A percentile compares a stretch with the other conserved stretches of the same genome.
These are phyloP conservation scores for Sebastolobus altivelis DNA, from an alignment of 2,797 vertebrate species.

Conservation along the genomic window DNA sequence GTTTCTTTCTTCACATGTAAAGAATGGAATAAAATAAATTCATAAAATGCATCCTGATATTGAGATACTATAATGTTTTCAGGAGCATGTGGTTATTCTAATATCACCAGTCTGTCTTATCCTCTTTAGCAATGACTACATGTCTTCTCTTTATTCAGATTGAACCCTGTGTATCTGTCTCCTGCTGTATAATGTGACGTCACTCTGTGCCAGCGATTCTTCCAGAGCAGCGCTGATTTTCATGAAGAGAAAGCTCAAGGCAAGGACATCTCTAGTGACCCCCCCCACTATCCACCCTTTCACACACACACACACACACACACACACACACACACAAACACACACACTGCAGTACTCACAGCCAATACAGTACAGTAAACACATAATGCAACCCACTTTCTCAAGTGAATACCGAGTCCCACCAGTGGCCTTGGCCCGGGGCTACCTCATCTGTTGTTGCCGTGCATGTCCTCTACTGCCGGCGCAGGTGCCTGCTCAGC, in stretches of 20 bases:
- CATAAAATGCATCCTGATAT: not conserved
- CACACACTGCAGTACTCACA: conserved; percentile 43
- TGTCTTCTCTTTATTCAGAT: not conserved
- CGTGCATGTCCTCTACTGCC: conserved; percentile 45
- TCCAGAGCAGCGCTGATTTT: conserved; percentile 60
- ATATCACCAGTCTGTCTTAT: conserved; percentile 1
- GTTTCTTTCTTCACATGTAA: not conserved
- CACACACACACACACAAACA: conserved; percentile 26
- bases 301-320: conserved; percentile 37
- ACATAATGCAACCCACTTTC: conserved; percentile 56
- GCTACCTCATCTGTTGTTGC: conserved; percentile 62
- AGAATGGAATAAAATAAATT: not conserved
- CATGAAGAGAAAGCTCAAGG: conserved; percentile 73
- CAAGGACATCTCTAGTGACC: conserved; percentile 75
- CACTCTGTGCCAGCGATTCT: conserved; percentile 52
- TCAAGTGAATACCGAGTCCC: conserved; percentile 55
- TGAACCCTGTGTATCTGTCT: conserved; percentile 33
- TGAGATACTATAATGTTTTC: not conserved
- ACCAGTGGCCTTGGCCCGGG: conserved; percentile 59
- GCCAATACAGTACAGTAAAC: conserved; percentile 48
- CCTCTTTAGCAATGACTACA: not conserved
- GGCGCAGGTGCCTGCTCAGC: conserved; percentile 35
- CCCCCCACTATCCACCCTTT: conserved; percentile 4
- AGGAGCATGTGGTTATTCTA: not conserved
- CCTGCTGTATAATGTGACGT: conserved; percentile 44